phyloP scores from a whole-genome alignment of 2,797 vertebrate genomes.

The Sphenopsis melanotis region DNA sequence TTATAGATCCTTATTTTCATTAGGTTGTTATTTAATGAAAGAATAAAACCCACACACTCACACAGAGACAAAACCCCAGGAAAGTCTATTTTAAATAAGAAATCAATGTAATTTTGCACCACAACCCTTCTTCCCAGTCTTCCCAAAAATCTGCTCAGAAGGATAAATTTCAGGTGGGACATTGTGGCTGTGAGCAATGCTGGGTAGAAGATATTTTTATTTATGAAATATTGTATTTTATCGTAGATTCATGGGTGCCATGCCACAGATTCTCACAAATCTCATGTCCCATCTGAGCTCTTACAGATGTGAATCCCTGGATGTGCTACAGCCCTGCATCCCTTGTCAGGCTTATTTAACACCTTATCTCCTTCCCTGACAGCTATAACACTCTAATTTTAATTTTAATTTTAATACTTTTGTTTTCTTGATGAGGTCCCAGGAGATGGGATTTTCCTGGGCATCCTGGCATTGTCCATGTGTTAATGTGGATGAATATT shows the following conservation, averaged over 20 bases:
- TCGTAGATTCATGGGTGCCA: neutral
- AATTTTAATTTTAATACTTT: neutral
- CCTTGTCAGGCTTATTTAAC: neutral
- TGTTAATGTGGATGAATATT: neutral
- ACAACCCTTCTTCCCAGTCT: neutral
- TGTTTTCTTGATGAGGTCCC: neutral
- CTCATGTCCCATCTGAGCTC: neutral
- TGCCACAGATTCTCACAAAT: neutral
- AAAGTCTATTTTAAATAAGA: neutral
- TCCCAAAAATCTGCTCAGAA: neutral
- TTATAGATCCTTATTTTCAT: neutral
- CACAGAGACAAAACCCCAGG: neutral
- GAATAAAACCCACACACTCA: neutral
- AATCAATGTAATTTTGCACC: neutral
- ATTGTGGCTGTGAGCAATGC: neutral
- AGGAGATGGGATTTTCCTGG: neutral
- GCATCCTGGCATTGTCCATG: neutral
- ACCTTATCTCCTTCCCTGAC: neutral
- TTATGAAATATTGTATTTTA: neutral
- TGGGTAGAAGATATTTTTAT: neutral
- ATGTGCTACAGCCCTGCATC: neutral
- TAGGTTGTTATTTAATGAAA: conserved; percentile 3
- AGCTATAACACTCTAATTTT: neutral
- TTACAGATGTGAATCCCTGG: neutral
- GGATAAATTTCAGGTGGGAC: neutral